Evolutionary conservation across 2,888 invertebrate species (phyloP), one percentile per base, ranked within the genome.

Genomic region (Harpalus rufipes): DNA sequence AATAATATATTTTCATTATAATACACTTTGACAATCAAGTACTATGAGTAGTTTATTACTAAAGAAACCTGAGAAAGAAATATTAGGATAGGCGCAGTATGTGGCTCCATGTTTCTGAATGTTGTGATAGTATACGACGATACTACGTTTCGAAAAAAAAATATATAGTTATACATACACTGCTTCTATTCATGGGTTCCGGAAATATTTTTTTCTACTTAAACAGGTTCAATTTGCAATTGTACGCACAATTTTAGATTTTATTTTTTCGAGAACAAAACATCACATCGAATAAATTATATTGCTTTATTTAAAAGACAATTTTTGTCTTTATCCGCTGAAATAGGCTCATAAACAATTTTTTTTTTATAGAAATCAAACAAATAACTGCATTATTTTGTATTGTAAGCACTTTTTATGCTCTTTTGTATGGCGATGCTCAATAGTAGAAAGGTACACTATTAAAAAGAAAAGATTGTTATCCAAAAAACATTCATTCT

Each of bases 51-150:
- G 81, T 56, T 56, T 80, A 80, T 61, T 44, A 81, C 68, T 81
- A 51, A 81, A 65, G 44, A 81, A 83, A 83, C 58, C 72, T 44
- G 82, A 76, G 74, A 83, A 83, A 74, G 83, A 83, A 76, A 83
- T 83, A 76, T 83, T 83, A 74, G 82, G 81, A 81, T 83, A 83
- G 82, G 68, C 59, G 59, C 56, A 81, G 81, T 81, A 81, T 41
- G 63, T 81, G 44, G 63, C 61, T 61, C 72, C 59, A 74, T 83
- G 83, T 83, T 83, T 74, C 68, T 76, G 83, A 65, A 61, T 81
- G 63, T 83, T 83, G 83, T 83, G 76, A 83, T 83, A 83, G 83
- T 83, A 83, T 83, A 83, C 83, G 74, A 83, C 83, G 74, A 83
- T 41, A 39, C 83, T 83, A 61, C 32, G 58, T 81, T 61, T 83